A percentile compares a stretch with the other conserved stretches of the same genome.
These are phyloP conservation scores for Lasioglossum marginatum DNA, from an alignment of 2,888 invertebrate genomes.

Conservation along the genomic window DNA sequence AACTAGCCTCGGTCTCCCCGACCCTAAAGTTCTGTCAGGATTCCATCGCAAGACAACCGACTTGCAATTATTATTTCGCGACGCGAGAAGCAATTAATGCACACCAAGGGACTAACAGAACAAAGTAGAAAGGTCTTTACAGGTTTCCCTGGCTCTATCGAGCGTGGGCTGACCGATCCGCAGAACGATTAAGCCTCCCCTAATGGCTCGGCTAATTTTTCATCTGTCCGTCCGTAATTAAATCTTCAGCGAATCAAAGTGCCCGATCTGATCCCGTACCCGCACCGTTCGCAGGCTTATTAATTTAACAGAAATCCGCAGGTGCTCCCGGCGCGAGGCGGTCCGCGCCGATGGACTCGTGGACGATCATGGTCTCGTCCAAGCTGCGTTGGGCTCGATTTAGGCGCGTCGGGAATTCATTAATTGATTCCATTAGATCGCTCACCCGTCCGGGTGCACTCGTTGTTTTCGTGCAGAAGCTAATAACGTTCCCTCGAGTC, in stretches of 20 bases:
- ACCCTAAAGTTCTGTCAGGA: no score
- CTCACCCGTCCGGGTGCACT: not conserved
- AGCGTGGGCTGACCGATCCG: not conserved
- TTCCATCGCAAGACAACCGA: no score
- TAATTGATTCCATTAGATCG: constrained; percentile 7
- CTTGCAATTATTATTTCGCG: no score
- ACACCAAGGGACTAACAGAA: not conserved
- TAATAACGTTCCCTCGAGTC: not conserved
- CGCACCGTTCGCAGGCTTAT: constrained; percentile 33
- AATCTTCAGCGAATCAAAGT: constrained; percentile 35
- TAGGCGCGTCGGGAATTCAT: not conserved
- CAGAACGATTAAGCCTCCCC: not conserved
- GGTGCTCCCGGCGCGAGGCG: constrained; percentile 42
- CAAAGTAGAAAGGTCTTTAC: not conserved
- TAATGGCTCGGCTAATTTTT: constrained; percentile 15
- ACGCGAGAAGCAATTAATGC: not conserved
- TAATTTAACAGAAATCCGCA: constrained; percentile 61
- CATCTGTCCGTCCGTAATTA: constrained; percentile 28
- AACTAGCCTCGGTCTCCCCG: no score
- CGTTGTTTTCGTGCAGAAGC: not conserved
- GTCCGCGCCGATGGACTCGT: not conserved
- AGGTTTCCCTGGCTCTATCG: not conserved
- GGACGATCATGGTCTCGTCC: not conserved
- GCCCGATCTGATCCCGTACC: constrained; percentile 35
- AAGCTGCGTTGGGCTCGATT: not conserved